Evolutionary conservation across 2,113 vertebrate species (phyloP).

Genomic region (Falco punctatus): DNA sequence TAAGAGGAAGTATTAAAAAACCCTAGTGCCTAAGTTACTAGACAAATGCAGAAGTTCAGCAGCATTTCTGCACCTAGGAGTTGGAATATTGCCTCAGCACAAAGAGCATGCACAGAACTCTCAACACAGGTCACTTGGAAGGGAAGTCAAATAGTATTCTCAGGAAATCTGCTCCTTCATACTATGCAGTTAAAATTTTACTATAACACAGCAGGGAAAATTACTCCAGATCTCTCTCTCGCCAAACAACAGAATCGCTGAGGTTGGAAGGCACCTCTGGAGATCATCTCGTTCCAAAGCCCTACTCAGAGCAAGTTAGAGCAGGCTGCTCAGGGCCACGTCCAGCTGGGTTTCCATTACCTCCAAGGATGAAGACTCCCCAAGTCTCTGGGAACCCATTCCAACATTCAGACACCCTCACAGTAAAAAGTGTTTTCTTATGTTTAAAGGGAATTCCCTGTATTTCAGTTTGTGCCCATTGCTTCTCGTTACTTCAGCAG

Average conservation of each 20-base stretch:
- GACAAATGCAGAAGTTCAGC: not conserved
- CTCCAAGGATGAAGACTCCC: not conserved
- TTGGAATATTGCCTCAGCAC: not conserved
- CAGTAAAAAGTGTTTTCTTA: not conserved
- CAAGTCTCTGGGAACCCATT: not conserved
- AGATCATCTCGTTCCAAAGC: not conserved
- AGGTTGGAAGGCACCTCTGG: not conserved
- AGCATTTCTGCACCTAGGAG: not conserved
- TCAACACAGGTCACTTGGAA: not conserved
- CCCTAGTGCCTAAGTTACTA: not conserved
- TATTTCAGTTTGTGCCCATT: not conserved
- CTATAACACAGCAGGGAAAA: not conserved
- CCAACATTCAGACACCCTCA: not conserved
- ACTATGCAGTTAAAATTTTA: not conserved
- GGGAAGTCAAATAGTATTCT: not conserved
- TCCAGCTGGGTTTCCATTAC: not conserved
- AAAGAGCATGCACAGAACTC: not conserved
- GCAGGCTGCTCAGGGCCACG: not conserved
- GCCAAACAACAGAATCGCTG: not conserved
- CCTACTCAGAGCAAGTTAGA: not conserved
- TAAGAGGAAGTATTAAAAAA: slow-evolving; percentile 1
- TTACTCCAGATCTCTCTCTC: not conserved
- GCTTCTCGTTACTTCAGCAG: not conserved
- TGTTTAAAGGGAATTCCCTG: not conserved
- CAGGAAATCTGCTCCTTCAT: not conserved